Evolutionary conservation across 2,797 vertebrate genomes (phyloP).

Genomic region (Tokudaia tokunoshimensis): DNA sequence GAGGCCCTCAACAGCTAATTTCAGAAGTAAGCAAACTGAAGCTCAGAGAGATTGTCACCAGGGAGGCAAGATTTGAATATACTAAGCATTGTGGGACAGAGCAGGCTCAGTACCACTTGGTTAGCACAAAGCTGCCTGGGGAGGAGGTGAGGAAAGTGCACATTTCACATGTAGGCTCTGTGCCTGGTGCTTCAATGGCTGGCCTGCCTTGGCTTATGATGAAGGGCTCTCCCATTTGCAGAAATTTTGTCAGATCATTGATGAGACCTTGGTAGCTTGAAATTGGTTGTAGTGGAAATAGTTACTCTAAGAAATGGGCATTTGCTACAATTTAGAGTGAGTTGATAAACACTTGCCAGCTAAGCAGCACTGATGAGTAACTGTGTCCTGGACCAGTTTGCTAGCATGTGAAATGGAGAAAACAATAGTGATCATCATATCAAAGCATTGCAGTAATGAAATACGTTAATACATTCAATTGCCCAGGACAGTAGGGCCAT

Average conservation of each 20-base stretch:
- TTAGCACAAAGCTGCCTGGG: neutral
- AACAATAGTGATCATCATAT: neutral
- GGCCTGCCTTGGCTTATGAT: neutral
- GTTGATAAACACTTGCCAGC: neutral
- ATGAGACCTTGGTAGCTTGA: neutral
- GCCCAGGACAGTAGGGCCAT: neutral
- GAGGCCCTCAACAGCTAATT: constrained; percentile 41
- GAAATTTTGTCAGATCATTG: constrained; percentile 6
- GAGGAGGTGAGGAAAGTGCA: neutral
- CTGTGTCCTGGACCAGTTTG: neutral
- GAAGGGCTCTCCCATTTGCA: constrained; percentile 11
- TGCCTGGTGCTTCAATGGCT: neutral
- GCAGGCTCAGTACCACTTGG: neutral
- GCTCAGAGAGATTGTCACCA: constrained; percentile 41
- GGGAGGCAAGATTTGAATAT: neutral
- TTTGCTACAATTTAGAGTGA: neutral
- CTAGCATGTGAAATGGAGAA: constrained; percentile 3
- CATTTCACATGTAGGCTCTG: neutral
- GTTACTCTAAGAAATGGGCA: constrained; percentile 34
- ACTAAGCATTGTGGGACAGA: neutral
- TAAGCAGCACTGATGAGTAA: neutral
- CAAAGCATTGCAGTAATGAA: neutral
- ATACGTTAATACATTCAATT: constrained; percentile 5
- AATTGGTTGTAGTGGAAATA: neutral
- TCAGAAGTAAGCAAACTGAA: constrained; percentile 34